Evolutionary conservation across 2,888 invertebrate species (phyloP).

Genomic region (Xestia ashworthii): DNA sequence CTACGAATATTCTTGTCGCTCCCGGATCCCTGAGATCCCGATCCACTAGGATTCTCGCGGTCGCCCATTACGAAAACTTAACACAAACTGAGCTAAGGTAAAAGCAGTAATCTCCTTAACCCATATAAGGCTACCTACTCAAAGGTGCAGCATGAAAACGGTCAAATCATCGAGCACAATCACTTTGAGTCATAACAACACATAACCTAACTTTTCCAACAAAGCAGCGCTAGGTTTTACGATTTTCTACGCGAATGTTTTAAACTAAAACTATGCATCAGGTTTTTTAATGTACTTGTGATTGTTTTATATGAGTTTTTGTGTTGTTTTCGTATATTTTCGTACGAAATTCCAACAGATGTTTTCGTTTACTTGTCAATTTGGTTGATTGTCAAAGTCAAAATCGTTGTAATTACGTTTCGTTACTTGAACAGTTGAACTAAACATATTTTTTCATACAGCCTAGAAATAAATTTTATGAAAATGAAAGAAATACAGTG

Average conservation of each 20-base stretch:
- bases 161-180: constrained; percentile 78
- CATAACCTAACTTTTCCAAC: constrained; percentile 82
- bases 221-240: constrained; percentile 64
- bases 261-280: constrained; percentile 37
- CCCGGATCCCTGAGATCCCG: constrained; percentile 77
- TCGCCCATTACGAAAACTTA: constrained; percentile 80
- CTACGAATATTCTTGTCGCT: constrained; percentile 74
- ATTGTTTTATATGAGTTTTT: constrained; percentile 49
- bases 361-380: constrained; percentile 87
- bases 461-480: constrained; percentile 3
- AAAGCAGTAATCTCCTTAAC: constrained; percentile 74
- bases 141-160: constrained; percentile 78
- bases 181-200: constrained; percentile 81
- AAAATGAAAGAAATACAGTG: not conserved
- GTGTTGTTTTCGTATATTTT: constrained; percentile 63
- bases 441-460: constrained; percentile 24
- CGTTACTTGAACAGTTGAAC: constrained; percentile 13
- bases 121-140: constrained; percentile 81
- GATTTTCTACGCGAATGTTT: constrained; percentile 44
- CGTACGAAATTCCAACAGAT: constrained; percentile 70
- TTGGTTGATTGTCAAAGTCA: constrained; percentile 72
- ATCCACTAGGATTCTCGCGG: constrained; percentile 80
- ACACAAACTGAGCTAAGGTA: constrained; percentile 67
- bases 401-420: constrained; percentile 44
- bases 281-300: constrained; percentile 35